These are phyloP conservation scores for Pteromalus puparum DNA, from an alignment of 1,140 invertebrate genomes.

Conservation along the genomic window DNA sequence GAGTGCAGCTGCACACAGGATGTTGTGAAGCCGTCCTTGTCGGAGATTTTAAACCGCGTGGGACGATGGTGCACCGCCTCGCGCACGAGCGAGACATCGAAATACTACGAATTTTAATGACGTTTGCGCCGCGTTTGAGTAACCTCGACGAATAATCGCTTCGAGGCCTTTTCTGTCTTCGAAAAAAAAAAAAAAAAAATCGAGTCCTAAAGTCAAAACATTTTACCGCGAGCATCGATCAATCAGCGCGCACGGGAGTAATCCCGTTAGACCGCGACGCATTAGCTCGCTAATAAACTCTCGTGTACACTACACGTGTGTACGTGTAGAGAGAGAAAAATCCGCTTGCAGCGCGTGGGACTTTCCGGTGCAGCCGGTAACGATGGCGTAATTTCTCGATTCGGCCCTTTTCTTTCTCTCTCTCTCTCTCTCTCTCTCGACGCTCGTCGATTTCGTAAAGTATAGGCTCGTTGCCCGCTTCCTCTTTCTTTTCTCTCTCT, in stretches of 20 bases:
- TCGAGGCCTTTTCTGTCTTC: too few relatives aligned
- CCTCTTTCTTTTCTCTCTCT: background rate
- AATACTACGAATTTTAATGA: constrained; percentile 20
- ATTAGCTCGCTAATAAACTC: too few relatives aligned
- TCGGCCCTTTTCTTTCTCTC: constrained; percentile 9
- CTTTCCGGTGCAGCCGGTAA: background rate
- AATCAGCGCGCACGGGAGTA: too few relatives aligned
- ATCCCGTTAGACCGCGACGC: too few relatives aligned
- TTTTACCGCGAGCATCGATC: too few relatives aligned
- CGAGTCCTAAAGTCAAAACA: too few relatives aligned
- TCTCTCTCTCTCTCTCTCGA: too few relatives aligned
- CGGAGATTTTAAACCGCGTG: constrained; percentile 40
- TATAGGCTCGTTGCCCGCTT: background rate
- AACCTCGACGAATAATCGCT: too few relatives aligned
- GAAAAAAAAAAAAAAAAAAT: too few relatives aligned
- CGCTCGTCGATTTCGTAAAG: constrained; percentile 6
- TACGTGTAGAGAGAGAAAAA: background rate
- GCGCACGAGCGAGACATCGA: background rate
- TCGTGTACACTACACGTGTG: background rate
- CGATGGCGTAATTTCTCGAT: constrained; percentile 8
- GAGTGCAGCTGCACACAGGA: background rate
- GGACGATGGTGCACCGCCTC: background rate
- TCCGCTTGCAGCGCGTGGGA: constrained; percentile 26
- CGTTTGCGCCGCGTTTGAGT: background rate
- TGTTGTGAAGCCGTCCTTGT: constrained; percentile 51